These are phyloP conservation scores for Caenorhabditis inopinata DNA, from an alignment of 1,140 invertebrate genomes.

Conservation along the genomic window DNA sequence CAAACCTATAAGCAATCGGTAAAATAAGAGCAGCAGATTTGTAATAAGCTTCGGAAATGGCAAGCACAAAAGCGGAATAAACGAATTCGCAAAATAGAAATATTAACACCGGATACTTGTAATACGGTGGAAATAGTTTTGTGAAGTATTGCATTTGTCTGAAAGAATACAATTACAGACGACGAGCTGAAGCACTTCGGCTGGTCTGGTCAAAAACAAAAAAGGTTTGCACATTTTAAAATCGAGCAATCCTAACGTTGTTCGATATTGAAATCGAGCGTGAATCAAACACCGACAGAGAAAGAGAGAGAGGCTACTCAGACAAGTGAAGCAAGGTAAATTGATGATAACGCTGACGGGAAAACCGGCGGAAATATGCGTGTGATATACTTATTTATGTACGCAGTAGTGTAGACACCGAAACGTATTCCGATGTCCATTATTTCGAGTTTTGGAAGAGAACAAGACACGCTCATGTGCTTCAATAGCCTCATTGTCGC, in stretches of 20 bases:
- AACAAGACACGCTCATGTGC: not conserved
- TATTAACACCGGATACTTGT: slow-evolving; percentile 41
- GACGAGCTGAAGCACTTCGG: too few species aligned
- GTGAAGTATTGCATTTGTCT: not conserved
- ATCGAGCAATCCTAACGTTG: too few species aligned
- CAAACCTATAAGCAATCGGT: slow-evolving; percentile 43
- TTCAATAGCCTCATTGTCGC: too few species aligned
- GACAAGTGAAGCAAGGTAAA: not conserved
- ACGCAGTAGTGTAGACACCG: not conserved
- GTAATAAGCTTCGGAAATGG: slow-evolving; percentile 39
- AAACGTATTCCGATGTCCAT: not conserved
- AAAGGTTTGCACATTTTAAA: too few species aligned
- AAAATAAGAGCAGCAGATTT: slow-evolving; percentile 36
- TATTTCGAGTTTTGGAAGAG: not conserved
- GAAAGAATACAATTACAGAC: too few species aligned
- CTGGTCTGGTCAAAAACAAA: too few species aligned
- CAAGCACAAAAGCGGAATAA: slow-evolving; percentile 37
- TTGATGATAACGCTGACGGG: slow-evolving; percentile 14
- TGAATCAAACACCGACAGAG: not conserved
- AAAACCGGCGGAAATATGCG: slow-evolving; percentile 18
- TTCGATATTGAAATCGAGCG: not conserved
- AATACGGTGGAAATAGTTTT: slow-evolving; percentile 42
- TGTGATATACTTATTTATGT: not conserved
- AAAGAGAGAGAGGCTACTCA: not conserved
- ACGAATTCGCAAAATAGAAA: slow-evolving; percentile 33